These are phyloP conservation scores for Halcyon chelicuti DNA, from an alignment of 2,797 vertebrate species.

Conservation along the genomic window DNA sequence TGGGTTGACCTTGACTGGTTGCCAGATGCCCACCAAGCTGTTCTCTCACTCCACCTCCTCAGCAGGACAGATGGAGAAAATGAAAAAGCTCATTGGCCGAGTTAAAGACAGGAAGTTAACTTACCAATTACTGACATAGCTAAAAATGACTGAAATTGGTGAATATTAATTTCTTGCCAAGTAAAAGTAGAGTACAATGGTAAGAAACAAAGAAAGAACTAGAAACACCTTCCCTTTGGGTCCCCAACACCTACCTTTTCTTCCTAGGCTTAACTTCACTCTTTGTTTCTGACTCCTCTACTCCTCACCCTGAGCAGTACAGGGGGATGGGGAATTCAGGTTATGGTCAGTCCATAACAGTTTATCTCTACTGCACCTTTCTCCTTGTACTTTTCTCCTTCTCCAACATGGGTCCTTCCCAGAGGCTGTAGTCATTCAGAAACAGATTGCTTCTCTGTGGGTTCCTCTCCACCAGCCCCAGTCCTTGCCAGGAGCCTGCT, in stretches of 20 bases:
- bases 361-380: neutral
- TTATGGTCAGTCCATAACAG: neutral
- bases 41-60: neutral
- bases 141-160: neutral
- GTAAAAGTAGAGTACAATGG: too few species aligned
- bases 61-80: neutral
- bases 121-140: neutral
- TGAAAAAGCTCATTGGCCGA: neutral
- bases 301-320: neutral
- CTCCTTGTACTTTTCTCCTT: neutral
- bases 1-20: neutral
- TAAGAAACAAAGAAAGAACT: neutral
- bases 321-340: neutral
- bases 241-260: neutral
- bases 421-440: too few species aligned
- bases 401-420: neutral
- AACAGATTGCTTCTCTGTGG: too few species aligned
- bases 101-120: neutral
- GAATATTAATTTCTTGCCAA: neutral
- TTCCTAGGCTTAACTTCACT: neutral
- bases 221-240: neutral
- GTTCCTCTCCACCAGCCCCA: too few species aligned
- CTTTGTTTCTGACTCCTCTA: neutral
- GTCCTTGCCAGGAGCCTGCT: too few species aligned
- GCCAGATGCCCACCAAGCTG: neutral